These are phyloP conservation scores for Acronicta leporina DNA, from an alignment of 2,888 invertebrate genomes.

Conservation along the genomic window DNA sequence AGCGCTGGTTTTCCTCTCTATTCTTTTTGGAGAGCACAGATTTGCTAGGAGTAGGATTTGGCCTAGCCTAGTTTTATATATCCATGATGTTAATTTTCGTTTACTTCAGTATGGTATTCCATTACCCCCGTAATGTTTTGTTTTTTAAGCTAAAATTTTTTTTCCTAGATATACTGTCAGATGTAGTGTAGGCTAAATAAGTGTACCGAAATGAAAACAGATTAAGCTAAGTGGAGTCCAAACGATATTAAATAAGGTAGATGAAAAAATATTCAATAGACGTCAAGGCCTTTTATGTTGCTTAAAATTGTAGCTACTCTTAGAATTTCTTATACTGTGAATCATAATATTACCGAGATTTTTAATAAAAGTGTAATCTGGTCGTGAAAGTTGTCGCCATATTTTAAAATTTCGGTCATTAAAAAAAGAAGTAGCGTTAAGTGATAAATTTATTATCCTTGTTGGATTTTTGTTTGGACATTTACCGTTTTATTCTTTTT, in stretches of 20 bases:
- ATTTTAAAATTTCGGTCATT: constrained; percentile 59
- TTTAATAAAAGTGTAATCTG: constrained; percentile 62
- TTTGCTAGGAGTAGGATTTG: no score
- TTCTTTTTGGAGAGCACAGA: no score
- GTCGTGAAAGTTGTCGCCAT: constrained; percentile 51
- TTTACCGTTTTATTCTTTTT: constrained; percentile 43
- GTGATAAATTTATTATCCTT: constrained; percentile 54
- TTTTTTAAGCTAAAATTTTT: no score
- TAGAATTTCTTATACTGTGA: constrained; percentile 50
- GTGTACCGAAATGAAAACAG: no score
- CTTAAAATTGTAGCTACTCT: constrained; percentile 32
- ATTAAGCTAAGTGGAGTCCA: not conserved
- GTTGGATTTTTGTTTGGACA: constrained; percentile 33
- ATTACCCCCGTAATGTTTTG: no score
- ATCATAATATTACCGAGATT: constrained; percentile 56
- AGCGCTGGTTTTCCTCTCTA: no score
- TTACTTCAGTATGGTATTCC: no score
- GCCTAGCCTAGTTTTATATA: no score
- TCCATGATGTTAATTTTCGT: no score
- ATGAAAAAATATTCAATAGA: constrained; percentile 20
- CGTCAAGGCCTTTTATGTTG: constrained; percentile 15
- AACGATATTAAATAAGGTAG: constrained; percentile 5
- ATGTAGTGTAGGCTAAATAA: no score
- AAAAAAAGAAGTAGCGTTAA: constrained; percentile 57
- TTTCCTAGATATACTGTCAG: no score